Base-by-base conservation (phyloP, 2,888 invertebrate species). In the Morinoia aosen region DNA sequence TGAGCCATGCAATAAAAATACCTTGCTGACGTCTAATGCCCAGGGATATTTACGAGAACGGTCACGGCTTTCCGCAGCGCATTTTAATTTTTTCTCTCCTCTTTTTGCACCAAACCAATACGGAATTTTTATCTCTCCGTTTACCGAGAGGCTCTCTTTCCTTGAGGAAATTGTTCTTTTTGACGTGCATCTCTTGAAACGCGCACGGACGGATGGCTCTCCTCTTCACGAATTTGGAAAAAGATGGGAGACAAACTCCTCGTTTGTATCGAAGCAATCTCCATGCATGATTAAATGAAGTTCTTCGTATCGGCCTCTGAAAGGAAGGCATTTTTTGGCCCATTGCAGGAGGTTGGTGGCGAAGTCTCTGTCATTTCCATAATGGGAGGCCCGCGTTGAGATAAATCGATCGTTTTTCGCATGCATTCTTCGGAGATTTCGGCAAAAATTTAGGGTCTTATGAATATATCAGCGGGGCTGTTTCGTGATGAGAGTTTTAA, bases 221-320 rank as follows among this genome's bases (percentile, higher is more conserved):
- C 7, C 76, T 76, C 76, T 76, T 76, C 76, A 76, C 16, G 76
- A 76, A 76, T 76, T 76, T 76, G 76, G 76, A 33, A 76, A 76
- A 76, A 76, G 76, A 76, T 25, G 76, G 33, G 76, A 76, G 76
- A 33, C 76, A 76, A 76, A 76, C 76, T 33, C 76, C 76, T 76
- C 76, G 76, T 76, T 76, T 76, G 76, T 76, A 76, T 76, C 76
- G 76, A 76, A 76, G 76, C 76, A 76, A 76, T 76, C 76, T 76
- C 76, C 76, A 76, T 76, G 76, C 76, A 76, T 16, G 76, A 76
- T 76, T 76, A 76, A 76, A 76, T 76, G 76, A 76, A 76, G 76
- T 76, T 76, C 76, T 76, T 76, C 76, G 19, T 76, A 76, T 76
- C 76, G 76, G 76, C 25, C 25, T 76, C 25, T 76, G 76, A 76